A percentile compares a stretch with the other conserved stretches of the same genome.
Evolutionary conservation across 2,113 vertebrate species (phyloP).

Genomic region (Vombatus ursinus): DNA sequence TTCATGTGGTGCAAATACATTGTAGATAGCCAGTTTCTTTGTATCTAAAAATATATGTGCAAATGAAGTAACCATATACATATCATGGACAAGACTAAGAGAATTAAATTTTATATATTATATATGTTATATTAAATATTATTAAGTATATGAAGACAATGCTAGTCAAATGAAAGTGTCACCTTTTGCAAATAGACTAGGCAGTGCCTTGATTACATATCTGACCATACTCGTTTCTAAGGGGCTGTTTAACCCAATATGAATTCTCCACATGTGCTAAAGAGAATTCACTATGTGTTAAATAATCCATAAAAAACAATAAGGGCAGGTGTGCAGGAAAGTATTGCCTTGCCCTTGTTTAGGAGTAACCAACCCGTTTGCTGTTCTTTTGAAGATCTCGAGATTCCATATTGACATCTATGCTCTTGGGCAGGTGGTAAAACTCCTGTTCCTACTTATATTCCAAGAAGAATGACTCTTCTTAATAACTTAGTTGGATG

Average conservation of each 20-base stretch:
- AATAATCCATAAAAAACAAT: constrained; percentile 40
- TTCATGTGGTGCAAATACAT: neutral
- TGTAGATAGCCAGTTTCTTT: neutral
- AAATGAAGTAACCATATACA: neutral
- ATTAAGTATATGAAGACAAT: constrained; percentile 10
- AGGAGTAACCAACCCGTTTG: constrained; percentile 42
- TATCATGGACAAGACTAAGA: neutral
- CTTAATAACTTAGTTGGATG: constrained; percentile 65
- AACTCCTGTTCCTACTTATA: constrained; percentile 46
- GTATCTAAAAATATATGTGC: neutral
- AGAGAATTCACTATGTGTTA: constrained; percentile 40
- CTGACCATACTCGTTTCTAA: constrained; percentile 39
- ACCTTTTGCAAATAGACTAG: neutral
- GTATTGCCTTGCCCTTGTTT: constrained; percentile 42
- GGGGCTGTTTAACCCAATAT: constrained; percentile 46
- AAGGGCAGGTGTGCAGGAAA: constrained; percentile 57
- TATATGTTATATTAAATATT: too few relatives aligned
- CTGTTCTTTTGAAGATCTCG: constrained; percentile 59
- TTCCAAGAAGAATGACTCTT: constrained; percentile 64
- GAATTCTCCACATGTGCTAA: constrained; percentile 53
- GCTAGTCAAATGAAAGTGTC: neutral
- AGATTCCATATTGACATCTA: constrained; percentile 61
- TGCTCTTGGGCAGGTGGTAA: constrained; percentile 57
- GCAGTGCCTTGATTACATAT: constrained; percentile 35
- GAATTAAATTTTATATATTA: neutral